Conservation (phyloP, 2,113 vertebrate genomes). For the Rhizomys pruinosus region DNA sequence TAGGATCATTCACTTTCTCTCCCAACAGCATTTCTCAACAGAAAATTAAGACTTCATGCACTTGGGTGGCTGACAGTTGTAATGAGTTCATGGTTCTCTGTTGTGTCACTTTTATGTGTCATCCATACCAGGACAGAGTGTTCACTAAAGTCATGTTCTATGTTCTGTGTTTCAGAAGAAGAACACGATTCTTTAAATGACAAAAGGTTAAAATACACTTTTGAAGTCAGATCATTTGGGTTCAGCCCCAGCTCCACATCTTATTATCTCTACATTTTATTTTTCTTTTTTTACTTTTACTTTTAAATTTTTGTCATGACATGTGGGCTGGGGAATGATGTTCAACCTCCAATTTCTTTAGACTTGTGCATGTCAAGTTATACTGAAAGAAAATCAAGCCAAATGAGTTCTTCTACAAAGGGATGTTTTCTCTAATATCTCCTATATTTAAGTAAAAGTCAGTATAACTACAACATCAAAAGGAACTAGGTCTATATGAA, state of each 20-base stretch:
- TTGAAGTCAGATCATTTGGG: neutral
- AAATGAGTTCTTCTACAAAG: neutral
- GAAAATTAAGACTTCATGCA: neutral
- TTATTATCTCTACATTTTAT: neutral
- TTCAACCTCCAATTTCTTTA: neutral
- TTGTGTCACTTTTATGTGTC: neutral
- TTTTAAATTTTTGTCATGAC: no score
- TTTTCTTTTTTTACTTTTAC: neutral
- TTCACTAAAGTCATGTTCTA: neutral
- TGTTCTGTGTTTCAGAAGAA: neutral
- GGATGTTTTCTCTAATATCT: conserved; percentile 7
- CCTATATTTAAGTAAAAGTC: conserved; percentile 40
- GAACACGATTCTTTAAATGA: neutral
- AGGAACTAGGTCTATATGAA: neutral
- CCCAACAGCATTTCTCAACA: neutral
- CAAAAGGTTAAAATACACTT: neutral
- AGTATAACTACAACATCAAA: conserved; percentile 11
- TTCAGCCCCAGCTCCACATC: neutral
- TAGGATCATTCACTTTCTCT: neutral
- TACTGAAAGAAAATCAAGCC: neutral
- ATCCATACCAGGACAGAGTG: neutral
- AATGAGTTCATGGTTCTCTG: conserved; percentile 5
- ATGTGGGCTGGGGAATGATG: neutral
- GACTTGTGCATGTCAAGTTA: neutral
- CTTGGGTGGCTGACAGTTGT: neutral